These are phyloP conservation scores for Ahaetulla prasina DNA, from an alignment of 2,113 vertebrate species.

Conservation along the genomic window DNA sequence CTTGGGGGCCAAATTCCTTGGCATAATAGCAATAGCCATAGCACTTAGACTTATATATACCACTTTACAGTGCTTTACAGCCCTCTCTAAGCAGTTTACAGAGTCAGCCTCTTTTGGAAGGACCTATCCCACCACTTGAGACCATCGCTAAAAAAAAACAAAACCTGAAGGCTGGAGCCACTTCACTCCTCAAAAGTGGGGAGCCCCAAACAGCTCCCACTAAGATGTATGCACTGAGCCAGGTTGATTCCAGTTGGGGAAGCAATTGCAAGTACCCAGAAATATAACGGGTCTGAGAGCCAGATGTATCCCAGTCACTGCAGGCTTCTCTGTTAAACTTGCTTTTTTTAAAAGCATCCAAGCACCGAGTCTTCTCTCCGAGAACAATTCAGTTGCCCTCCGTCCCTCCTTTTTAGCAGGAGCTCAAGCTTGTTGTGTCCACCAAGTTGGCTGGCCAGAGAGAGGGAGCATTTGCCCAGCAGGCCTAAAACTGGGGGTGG, in stretches of 20 bases:
- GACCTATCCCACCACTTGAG: neutral
- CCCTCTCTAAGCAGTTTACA: too few relatives aligned
- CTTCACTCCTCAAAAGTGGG: neutral
- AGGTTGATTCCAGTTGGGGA: neutral
- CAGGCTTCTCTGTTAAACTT: neutral
- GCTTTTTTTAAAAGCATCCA: neutral
- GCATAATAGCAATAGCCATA: neutral
- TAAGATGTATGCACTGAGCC: neutral
- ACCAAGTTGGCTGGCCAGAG: neutral
- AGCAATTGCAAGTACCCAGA: neutral
- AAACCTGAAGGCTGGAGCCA: neutral
- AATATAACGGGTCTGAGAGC: neutral
- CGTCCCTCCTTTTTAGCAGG: neutral
- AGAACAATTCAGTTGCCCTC: neutral
- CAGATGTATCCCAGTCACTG: too few relatives aligned
- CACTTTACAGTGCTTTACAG: too few relatives aligned
- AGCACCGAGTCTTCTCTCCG: neutral
- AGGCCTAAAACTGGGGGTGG: neutral
- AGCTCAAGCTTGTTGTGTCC: neutral
- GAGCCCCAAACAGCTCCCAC: neutral
- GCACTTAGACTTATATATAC: too few relatives aligned
- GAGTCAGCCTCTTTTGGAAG: neutral
- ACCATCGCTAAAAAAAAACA: neutral
- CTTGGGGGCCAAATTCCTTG: neutral
- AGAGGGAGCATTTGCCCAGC: neutral